Evolutionary conservation across 1,140 invertebrate species (phyloP).

Genomic region (Polypedilum vanderplanki): DNA sequence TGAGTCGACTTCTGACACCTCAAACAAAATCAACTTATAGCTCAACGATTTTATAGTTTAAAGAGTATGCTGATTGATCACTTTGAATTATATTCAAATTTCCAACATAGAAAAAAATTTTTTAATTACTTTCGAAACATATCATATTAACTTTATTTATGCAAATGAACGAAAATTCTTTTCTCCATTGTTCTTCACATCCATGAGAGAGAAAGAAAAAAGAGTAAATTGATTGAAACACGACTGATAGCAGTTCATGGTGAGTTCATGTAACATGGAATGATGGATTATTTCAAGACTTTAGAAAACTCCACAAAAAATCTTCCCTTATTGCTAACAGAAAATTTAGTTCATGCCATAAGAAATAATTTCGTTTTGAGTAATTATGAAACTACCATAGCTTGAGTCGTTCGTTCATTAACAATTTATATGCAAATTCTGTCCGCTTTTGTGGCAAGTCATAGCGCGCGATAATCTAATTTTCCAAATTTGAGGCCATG

Average conservation of each 20-base stretch:
- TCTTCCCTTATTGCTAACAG: neutral
- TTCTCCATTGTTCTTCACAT: neutral
- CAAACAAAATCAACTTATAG: no score
- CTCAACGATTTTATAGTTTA: no score
- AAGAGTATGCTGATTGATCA: no score
- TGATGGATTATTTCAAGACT: constrained; percentile 3
- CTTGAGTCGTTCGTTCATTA: neutral
- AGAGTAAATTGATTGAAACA: neutral
- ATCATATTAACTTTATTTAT: no score
- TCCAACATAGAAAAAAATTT: no score
- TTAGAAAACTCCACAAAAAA: neutral
- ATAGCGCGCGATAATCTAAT: neutral
- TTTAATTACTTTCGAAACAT: no score
- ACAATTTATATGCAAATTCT: constrained; percentile 19
- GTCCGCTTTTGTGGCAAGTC: neutral
- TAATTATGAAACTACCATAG: neutral
- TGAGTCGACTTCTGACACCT: no score
- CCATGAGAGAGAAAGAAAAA: no score
- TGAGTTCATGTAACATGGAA: constrained; percentile 3
- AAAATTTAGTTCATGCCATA: neutral
- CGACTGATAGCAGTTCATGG: neutral
- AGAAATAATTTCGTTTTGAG: neutral
- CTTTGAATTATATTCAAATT: no score
- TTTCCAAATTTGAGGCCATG: constrained; percentile 8
- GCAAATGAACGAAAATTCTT: neutral